Base-by-base conservation (phyloP, 2,113 vertebrate genomes). In the Engystomops pustulosus region DNA sequence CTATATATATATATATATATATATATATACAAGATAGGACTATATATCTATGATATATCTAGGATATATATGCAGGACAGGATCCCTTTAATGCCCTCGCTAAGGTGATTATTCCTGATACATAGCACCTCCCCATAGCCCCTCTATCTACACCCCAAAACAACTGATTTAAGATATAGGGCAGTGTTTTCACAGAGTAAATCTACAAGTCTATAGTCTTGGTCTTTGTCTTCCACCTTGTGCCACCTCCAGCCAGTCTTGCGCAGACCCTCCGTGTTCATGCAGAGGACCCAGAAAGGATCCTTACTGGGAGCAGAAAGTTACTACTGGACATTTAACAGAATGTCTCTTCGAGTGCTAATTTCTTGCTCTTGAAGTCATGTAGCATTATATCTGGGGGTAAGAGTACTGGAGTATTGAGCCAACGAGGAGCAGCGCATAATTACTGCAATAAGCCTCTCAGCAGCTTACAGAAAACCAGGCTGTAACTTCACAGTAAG, bases 401-500 rank as follows among this genome's bases (percentile, higher is more conserved):
- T 23, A 53, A 41, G 49, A 71, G 51, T 68, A 58, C 72, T 38
- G 41, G 49, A 55, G 49, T 27, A 83, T 74, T 45, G 51, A 60
- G 53, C 45, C 58, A 34, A 27, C 80, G 68, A 77, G 44, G 65
- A 44, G 60, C 55, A 68, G 58, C 67, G n/a, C 67, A 77, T 76
- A 77, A 84, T 84, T 84, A 77, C 71, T 11, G 30, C 44, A 53
- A 68, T 68, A 84, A 67, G 25, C 49, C 17, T 18, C 51, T 82
- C 80, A 30, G 36, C 25, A 47, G 60, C 41, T 18, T 23, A 45
- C 32, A 77, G 45, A 65, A 65, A 77, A 68, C 20, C 1, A 38
- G 34, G 67, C 60, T 20, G 53, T 74, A 75, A 72, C 69, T 32
- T 47, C 38, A 62, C 53, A 75, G 65, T 84, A 77, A 84, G 71